A percentile compares a stretch with the other conserved stretches of the same genome.
Conservation (phyloP, 92 coral and sea anemone genomes). For the Chrysogorgia sp. region DNA sequence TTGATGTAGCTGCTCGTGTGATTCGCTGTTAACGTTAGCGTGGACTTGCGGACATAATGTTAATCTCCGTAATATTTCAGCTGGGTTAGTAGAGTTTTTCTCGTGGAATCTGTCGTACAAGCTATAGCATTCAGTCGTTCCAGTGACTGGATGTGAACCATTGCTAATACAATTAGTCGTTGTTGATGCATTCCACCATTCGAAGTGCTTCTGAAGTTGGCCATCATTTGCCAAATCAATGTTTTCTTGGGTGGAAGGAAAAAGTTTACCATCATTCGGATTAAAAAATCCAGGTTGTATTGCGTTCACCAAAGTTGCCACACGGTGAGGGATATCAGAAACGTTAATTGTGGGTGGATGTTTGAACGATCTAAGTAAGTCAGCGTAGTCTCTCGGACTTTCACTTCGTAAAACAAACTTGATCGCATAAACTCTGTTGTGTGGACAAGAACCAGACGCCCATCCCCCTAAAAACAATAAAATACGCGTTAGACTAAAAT, state of each 20-base stretch:
- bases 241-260: slow-evolving; percentile 37
- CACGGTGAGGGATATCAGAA: slow-evolving; percentile 58
- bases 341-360: slow-evolving; percentile 52
- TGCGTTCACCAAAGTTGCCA: slow-evolving; percentile 55
- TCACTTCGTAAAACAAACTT: slow-evolving; percentile 67
- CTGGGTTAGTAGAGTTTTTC: slow-evolving; percentile 43
- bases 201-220: slow-evolving; percentile 22
- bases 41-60: slow-evolving; percentile 56
- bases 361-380: slow-evolving; percentile 46
- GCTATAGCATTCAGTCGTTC: slow-evolving; percentile 37
- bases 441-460: slow-evolving; percentile 69
- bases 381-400: slow-evolving; percentile 60
- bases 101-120: slow-evolving; percentile 60
- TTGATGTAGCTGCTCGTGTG: slow-evolving; percentile 57
- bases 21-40: slow-evolving; percentile 49
- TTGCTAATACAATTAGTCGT: slow-evolving; percentile 6
- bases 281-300: slow-evolving; percentile 35
- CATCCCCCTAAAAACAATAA: slow-evolving; percentile 55
- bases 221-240: slow-evolving; percentile 45
- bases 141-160: slow-evolving; percentile 49
- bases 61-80: slow-evolving; percentile 40
- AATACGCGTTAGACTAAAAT: background rate
- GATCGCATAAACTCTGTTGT: slow-evolving; percentile 55
- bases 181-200: slow-evolving; percentile 16
- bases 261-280: slow-evolving; percentile 50